Percentiles rank a stretch among this genome's conserved stretches.
phyloP scores from a whole-genome alignment of 1,140 invertebrate species.

The Drosophila mojavensis region DNA sequence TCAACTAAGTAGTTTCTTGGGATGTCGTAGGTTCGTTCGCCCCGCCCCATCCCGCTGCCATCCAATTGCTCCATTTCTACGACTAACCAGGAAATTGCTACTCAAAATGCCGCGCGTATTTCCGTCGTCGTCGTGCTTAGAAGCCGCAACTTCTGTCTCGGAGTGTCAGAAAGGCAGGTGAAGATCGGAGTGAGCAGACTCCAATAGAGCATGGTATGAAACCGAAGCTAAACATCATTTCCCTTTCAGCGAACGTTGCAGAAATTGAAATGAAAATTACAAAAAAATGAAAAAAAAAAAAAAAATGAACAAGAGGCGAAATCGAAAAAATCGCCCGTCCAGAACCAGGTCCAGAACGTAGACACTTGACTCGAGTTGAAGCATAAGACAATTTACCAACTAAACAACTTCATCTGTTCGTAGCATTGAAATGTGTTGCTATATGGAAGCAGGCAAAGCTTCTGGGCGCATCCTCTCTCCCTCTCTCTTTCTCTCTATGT shows the following conservation, averaged over 20 bases:
- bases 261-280: constrained; percentile 82
- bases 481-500: not conserved
- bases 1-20: constrained; percentile 29
- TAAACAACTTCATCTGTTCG: constrained; percentile 79
- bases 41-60: not conserved
- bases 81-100: constrained; percentile 64
- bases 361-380: constrained; percentile 23
- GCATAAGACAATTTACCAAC: constrained; percentile 64
- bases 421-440: constrained; percentile 68
- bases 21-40: not conserved
- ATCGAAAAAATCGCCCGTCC: constrained; percentile 52
- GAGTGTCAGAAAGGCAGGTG: constrained; percentile 54
- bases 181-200: constrained; percentile 36
- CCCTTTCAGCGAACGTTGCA: constrained; percentile 73
- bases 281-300: constrained; percentile 42
- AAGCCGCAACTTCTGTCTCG: constrained; percentile 56
- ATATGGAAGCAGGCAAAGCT: constrained; percentile 41
- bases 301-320: constrained; percentile 19
- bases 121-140: constrained; percentile 55
- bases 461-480: constrained; percentile 12
- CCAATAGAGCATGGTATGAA: constrained; percentile 68
- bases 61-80: not conserved
- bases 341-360: constrained; percentile 39
- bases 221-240: constrained; percentile 69
- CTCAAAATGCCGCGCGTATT: constrained; percentile 72